A percentile compares a stretch with the other conserved stretches of the same genome.
Conservation (phyloP, 2,113 vertebrate species). For the Scomber japonicus region DNA sequence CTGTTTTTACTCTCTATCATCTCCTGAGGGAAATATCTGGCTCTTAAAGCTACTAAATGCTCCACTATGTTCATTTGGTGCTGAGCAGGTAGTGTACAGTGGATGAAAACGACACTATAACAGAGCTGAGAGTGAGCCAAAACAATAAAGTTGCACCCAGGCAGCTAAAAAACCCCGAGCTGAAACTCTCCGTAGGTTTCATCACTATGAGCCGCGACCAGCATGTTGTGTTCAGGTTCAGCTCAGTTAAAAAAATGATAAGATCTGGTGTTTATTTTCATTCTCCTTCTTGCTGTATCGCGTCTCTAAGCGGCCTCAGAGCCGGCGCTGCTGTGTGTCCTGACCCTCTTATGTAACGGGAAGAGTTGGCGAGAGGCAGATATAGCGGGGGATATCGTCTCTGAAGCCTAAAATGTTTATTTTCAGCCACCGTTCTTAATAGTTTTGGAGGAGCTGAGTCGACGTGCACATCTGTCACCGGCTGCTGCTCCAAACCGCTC, state of each 20-base stretch:
- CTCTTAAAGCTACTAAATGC: too few relatives aligned
- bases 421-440: conserved; percentile 62
- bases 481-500: conserved; percentile 10
- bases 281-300: not conserved
- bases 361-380: conserved; percentile 53
- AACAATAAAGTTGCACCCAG: too few relatives aligned
- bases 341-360: conserved; percentile 61
- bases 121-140: too few relatives aligned
- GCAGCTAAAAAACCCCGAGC: too few relatives aligned
- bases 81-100: too few relatives aligned
- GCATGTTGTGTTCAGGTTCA: conserved; percentile 1
- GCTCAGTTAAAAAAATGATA: not conserved
- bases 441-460: conserved; percentile 45
- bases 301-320: conserved; percentile 37
- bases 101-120: too few relatives aligned
- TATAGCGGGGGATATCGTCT: conserved; percentile 48
- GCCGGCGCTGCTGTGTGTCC: conserved; percentile 29
- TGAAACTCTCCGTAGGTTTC: too few relatives aligned
- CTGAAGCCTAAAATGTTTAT: conserved; percentile 66
- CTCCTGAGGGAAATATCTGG: too few relatives aligned
- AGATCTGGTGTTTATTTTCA: conserved; percentile 19
- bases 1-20: too few relatives aligned
- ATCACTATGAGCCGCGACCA: too few relatives aligned
- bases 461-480: conserved; percentile 58
- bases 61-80: too few relatives aligned